phyloP scores from a whole-genome alignment of 2,888 invertebrate species.

The Drosophila stalkeri region DNA sequence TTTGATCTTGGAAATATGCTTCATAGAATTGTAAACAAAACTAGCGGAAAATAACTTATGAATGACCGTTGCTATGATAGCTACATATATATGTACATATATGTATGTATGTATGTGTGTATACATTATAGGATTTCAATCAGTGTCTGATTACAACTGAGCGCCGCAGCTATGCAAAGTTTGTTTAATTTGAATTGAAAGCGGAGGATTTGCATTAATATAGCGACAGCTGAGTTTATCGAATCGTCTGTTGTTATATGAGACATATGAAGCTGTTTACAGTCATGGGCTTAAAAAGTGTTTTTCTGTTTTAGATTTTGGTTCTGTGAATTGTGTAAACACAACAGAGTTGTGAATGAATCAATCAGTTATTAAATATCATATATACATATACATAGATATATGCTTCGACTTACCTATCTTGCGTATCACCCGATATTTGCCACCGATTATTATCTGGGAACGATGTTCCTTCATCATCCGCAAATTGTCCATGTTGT shows the following conservation, averaged over 20 bases:
- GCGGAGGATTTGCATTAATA: not conserved
- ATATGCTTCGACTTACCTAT: conserved; percentile 88
- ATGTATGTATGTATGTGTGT: not conserved
- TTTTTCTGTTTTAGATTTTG: not conserved
- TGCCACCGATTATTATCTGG: conserved; percentile 95
- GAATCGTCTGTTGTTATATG: not conserved
- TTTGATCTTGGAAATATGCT: not conserved
- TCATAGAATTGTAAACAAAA: not conserved
- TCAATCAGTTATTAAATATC: no score
- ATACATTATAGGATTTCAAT: conserved; percentile 1
- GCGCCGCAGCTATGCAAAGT: not conserved
- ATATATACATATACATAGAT: not conserved
- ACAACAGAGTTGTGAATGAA: not conserved
- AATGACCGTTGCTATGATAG: conserved; percentile 5
- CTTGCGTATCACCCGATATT: conserved; percentile 97
- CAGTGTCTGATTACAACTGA: conserved; percentile 5
- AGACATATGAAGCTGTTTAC: not conserved
- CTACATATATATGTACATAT: no score
- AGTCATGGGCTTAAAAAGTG: not conserved
- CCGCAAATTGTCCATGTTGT: conserved; percentile 83
- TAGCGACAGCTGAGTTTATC: not conserved
- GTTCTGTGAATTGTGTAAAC: conserved; percentile 2
- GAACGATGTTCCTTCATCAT: conserved; percentile 82
- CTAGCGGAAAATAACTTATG: not conserved
- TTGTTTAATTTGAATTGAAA: conserved; percentile 2